Evolutionary conservation across 2,113 vertebrate genomes (phyloP), one percentile per base, ranked within the genome.

Genomic region (Thunnus thynnus): DNA sequence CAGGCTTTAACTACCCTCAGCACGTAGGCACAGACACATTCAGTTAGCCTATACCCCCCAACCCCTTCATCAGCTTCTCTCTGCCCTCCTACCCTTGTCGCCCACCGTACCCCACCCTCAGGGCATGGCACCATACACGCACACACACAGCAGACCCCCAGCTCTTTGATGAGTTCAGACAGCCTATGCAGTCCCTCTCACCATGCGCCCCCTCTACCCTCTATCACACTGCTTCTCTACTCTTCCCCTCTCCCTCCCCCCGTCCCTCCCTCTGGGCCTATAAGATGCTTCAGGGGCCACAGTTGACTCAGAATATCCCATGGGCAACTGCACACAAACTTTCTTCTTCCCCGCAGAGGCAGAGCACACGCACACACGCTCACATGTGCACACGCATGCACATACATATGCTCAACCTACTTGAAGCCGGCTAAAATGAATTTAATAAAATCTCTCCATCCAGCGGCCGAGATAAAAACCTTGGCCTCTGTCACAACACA

Each of bases 281-380:
- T 32, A 64, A 90, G 82, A 80, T 84, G 88, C 85, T 90, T 82
- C 80, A 69, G 87, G 85, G 82, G 70, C 89, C 83, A 87, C 67
- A 82, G 86, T 91, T 91, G 91, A 93, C 86, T 91, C 89, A 84
- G 91, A 92, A 89, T 92, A 89, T 88, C 91, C 85, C 86, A 88
- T 73, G 48, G 81, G 89, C 87, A 90, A 88, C 78, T 86, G 65
- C 84, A 74, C 80, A 83, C 76, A 80, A 89, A 89, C 86, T 88
- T 86, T 86, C 73, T 65, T 88, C 80, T 73, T 72, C 56, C 54
- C 85, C 61, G 73, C 85, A 72, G 83, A 79, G 81, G 64, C 57
- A 61, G 62, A 82, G 61, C 69, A 32, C 72, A 74, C 69, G 55
- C 65, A 54, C 56, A n/a, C 74, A 50, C 25, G 50, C 46, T 5